Evolutionary conservation across 2,113 vertebrate genomes (phyloP), one percentile per base, ranked within the genome.

Genomic region (Noturus placidus): DNA sequence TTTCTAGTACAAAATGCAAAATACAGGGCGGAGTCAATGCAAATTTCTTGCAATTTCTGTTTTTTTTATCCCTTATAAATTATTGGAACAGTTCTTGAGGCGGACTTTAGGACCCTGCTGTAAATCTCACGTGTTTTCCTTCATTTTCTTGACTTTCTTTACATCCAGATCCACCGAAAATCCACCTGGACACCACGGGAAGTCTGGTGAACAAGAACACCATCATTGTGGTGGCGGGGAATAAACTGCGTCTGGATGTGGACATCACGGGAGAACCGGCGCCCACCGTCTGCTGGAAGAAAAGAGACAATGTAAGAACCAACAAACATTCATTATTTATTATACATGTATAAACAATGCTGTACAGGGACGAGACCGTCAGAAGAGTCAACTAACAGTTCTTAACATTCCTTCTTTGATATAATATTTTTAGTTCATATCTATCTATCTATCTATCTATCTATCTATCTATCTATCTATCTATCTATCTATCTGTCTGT

Each of bases 201-300:
- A 92, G 92, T 84, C 6, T 70, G 2, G 94, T 94, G 56, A 92
- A 92, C 5, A 94, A 96, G 42, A 98, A 97, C 87, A 92, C 93
- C 3, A 91, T 98, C 7, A 93, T 94, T 0, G 97, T 98, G 0
- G 97, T 98, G 86, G 97, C 97, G 0, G 97, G 97, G 2, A 98
- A 98, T 94, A 98, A 98, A 82, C 92, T 98, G 35, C 94, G 97
- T 33, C 91, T 98, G 27, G 97, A 98, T 0, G 95, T 98, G 63
- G 92, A 96, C 87, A 95, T 97, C 92, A 93, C 95, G 0, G 97
- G 97, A 69, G 97, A 98, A 50, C 97, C 97, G 0, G 94, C 92
- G 5, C 97, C 97, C 0, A 94, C 93, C 0, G 95, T 96, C 70
- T 93, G 92, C 90, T 98, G 97, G 97, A 93, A 92, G 87, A 98